phyloP scores from a whole-genome alignment of 1,140 invertebrate species.

The Drosophila watanabei region DNA sequence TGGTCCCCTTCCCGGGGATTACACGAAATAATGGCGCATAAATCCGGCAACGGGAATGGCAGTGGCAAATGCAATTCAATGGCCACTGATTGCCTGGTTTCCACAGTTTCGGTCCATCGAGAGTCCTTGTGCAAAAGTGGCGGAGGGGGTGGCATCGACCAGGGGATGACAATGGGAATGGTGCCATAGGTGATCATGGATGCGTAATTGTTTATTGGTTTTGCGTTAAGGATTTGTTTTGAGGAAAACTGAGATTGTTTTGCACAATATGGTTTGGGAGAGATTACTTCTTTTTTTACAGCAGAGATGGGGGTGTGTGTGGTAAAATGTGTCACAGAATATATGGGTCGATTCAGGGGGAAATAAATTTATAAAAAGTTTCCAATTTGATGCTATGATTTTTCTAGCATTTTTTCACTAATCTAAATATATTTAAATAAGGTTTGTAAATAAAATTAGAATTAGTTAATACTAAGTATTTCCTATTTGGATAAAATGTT shows the following conservation, averaged over 20 bases:
- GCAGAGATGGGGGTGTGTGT: background rate
- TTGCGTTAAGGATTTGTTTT: conserved; percentile 50
- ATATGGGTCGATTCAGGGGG: background rate
- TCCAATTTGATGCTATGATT: no score
- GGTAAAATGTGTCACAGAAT: background rate
- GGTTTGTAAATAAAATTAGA: no score
- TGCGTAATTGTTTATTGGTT: conserved; percentile 57
- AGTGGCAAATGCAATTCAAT: no score
- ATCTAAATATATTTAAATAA: no score
- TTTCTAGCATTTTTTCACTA: background rate
- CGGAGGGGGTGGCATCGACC: conserved; percentile 17
- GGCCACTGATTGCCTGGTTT: conserved; percentile 63
- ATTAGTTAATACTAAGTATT: no score
- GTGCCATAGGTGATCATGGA: conserved; percentile 43
- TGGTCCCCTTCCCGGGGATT: conserved; percentile 50
- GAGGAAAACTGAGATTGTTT: conserved; percentile 29
- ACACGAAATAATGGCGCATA: conserved; percentile 78
- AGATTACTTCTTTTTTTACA: background rate
- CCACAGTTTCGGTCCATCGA: conserved; percentile 21
- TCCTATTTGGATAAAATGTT: no score
- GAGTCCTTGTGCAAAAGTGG: conserved; percentile 25
- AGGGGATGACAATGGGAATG: conserved; percentile 24
- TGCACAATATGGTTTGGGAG: conserved; percentile 17
- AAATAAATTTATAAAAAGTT: background rate
- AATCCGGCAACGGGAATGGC: conserved; percentile 74